Percentiles rank a stretch among this genome's conserved stretches.
These are phyloP conservation scores for Hyperoplus immaculatus DNA, from an alignment of 2,797 vertebrate species.

Conservation along the genomic window DNA sequence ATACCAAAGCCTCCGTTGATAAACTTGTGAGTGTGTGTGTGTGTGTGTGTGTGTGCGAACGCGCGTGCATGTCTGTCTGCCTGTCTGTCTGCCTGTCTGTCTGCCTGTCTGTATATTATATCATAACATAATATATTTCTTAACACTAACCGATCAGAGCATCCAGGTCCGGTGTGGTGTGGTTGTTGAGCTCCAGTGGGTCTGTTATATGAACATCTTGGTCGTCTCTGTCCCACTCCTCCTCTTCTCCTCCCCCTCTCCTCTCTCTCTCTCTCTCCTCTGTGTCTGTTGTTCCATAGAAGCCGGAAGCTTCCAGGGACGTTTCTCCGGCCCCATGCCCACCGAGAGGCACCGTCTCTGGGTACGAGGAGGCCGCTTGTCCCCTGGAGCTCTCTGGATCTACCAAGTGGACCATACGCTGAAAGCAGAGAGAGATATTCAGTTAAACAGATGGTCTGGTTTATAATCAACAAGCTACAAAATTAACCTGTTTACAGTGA, in stretches of 20 bases:
- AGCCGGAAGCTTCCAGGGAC: conserved; percentile 69
- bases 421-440: not conserved
- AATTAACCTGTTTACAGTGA: too few relatives aligned
- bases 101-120: too few relatives aligned
- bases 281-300: conserved; percentile 70
- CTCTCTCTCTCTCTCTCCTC: conserved; percentile 69
- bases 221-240: conserved; percentile 47
- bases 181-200: conserved; percentile 44
- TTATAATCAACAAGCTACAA: not conserved
- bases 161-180: conserved; percentile 68
- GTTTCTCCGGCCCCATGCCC: conserved; percentile 58
- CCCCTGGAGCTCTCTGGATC: conserved; percentile 43
- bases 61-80: not conserved
- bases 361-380: conserved; percentile 17
- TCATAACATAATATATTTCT: not conserved
- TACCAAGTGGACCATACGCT: conserved; percentile 76
- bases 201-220: conserved; percentile 19
- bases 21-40: too few relatives aligned
- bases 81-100: not conserved
- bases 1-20: too few relatives aligned
- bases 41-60: too few relatives aligned
- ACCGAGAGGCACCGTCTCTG: conserved; percentile 45
- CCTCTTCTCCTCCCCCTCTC: conserved; percentile 63
- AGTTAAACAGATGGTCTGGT: not conserved
- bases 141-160: conserved; percentile 73